These are phyloP conservation scores for Halocynthia aurantium DNA, from an alignment of 23 tunicate genomes.

Conservation along the genomic window DNA sequence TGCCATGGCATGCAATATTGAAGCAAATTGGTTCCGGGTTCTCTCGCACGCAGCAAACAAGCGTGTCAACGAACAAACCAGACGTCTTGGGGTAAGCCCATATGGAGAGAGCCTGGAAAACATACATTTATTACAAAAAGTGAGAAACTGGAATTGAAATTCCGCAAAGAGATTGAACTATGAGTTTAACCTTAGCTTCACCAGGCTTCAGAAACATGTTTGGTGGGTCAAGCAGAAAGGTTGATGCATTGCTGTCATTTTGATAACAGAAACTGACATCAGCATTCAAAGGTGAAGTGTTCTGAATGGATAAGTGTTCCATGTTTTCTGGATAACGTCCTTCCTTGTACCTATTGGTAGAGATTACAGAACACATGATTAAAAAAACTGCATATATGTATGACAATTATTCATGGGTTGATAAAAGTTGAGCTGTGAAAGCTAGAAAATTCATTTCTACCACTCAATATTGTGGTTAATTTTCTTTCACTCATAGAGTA, in stretches of 20 bases:
- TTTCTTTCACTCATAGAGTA: no score
- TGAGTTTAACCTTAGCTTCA: conserved; percentile 53
- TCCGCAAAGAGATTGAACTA: neutral
- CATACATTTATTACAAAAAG: neutral
- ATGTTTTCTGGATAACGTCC: conserved; percentile 88
- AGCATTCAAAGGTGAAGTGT: conserved; percentile 71
- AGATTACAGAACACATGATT: no score
- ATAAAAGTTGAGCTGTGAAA: no score
- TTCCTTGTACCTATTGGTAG: conserved; percentile 5
- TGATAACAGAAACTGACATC: conserved; percentile 79
- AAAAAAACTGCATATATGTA: no score
- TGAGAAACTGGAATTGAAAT: neutral
- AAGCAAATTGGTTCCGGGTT: conserved; percentile 96
- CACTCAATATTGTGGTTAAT: no score
- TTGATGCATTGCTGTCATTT: conserved; percentile 82
- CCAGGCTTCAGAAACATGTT: conserved; percentile 75
- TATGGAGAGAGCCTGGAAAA: conserved; percentile 48
- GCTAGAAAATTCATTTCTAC: no score
- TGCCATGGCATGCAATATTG: conserved; percentile 88
- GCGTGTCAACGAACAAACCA: conserved; percentile 71
- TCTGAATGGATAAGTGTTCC: conserved; percentile 63
- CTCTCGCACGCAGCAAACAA: conserved; percentile 89
- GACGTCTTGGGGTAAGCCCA: conserved; percentile 98
- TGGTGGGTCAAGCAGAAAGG: conserved; percentile 88
- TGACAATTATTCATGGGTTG: no score